These are phyloP conservation scores for Pterostichus niger DNA, from an alignment of 2,888 invertebrate species.

Conservation along the genomic window DNA sequence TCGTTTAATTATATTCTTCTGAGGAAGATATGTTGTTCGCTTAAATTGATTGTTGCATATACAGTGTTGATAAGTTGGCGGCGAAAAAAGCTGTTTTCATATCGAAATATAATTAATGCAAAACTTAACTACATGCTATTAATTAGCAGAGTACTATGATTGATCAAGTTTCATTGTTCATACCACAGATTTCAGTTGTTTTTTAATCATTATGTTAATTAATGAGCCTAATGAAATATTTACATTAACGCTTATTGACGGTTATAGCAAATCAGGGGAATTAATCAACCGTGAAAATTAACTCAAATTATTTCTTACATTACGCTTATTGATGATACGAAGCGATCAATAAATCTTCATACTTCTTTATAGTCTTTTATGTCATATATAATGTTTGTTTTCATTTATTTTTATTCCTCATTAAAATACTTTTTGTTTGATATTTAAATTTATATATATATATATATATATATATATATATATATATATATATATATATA, in stretches of 20 bases:
- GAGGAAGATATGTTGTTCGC: conserved; percentile 14
- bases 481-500: too few species aligned
- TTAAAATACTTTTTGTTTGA: too few species aligned
- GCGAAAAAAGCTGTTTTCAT: conserved; percentile 19
- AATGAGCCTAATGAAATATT: conserved; percentile 27
- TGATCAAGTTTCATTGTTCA: conserved; percentile 53
- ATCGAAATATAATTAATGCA: conserved; percentile 35
- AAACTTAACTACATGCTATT: conserved; percentile 50
- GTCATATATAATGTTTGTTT: too few species aligned
- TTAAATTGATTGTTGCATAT: conserved; percentile 50
- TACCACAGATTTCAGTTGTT: background rate
- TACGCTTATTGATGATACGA: conserved; percentile 34
- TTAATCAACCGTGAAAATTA: conserved; percentile 41
- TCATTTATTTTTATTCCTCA: too few species aligned
- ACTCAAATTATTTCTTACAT: conserved; percentile 20
- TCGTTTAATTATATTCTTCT: conserved; percentile 53
- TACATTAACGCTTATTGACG: conserved; percentile 30
- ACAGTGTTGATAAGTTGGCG: conserved; percentile 17
- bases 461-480: too few species aligned
- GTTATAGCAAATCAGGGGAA: conserved; percentile 41
- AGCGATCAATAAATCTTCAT: conserved; percentile 18
- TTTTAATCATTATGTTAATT: conserved; percentile 53
- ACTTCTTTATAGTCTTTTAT: conserved; percentile 9
- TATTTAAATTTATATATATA: too few species aligned
- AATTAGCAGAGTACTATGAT: conserved; percentile 46